Evolutionary conservation across 2,888 invertebrate genomes (phyloP).

Genomic region (Cyclophora punctaria): DNA sequence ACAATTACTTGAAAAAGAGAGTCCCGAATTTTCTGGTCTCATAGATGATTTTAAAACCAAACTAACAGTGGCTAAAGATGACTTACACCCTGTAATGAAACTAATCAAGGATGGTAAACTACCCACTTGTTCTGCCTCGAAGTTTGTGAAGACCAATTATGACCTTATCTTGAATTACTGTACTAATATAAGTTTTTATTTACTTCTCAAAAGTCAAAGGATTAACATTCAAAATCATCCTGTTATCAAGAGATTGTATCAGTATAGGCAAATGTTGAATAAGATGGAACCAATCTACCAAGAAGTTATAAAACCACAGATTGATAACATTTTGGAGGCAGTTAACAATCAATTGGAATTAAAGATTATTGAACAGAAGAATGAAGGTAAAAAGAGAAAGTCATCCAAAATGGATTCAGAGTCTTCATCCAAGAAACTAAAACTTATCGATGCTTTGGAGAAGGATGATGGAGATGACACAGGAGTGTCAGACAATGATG

Average conservation of each 20-base stretch:
- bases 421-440: slow-evolving; percentile 51
- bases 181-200: slow-evolving; percentile 89
- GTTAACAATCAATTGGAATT: slow-evolving; percentile 60
- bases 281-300: slow-evolving; percentile 83
- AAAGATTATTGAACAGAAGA: slow-evolving; percentile 32
- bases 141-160: slow-evolving; percentile 82
- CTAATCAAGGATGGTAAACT: slow-evolving; percentile 77
- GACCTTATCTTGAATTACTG: slow-evolving; percentile 86
- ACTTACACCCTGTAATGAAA: slow-evolving; percentile 80
- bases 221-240: slow-evolving; percentile 87
- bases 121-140: slow-evolving; percentile 78
- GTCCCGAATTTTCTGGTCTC: slow-evolving; percentile 88
- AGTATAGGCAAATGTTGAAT: slow-evolving; percentile 84
- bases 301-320: slow-evolving; percentile 79
- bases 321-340: slow-evolving; percentile 77
- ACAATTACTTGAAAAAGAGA: slow-evolving; percentile 86
- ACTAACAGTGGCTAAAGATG: slow-evolving; percentile 78
- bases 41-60: slow-evolving; percentile 86
- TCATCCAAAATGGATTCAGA: slow-evolving; percentile 32
- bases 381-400: slow-evolving; percentile 45
- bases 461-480: slow-evolving; percentile 62
- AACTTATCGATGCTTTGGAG: slow-evolving; percentile 51
- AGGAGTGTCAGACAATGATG: slow-evolving; percentile 62
- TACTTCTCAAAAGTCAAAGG: slow-evolving; percentile 86
- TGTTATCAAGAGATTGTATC: slow-evolving; percentile 88